phyloP scores from a whole-genome alignment of 2,797 vertebrate genomes.

The Gadopsis bispinosus region DNA sequence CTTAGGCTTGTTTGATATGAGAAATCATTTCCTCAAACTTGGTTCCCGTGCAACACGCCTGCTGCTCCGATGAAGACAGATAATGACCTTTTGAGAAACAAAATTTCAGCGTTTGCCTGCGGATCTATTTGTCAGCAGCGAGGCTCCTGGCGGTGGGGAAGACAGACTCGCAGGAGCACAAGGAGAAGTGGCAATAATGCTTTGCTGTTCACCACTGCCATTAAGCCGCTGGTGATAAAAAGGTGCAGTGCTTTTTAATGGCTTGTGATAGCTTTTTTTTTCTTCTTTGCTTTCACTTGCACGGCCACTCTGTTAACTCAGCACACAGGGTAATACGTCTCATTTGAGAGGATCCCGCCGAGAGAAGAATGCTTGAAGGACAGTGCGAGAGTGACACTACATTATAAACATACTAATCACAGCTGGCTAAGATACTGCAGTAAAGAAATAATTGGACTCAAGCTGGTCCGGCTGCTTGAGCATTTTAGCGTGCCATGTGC shows the following conservation, averaged over 20 bases:
- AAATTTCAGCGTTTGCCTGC: slow-evolving; percentile 64
- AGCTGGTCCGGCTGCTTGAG: slow-evolving; percentile 77
- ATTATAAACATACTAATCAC: slow-evolving; percentile 84
- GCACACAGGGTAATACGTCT: slow-evolving; percentile 75
- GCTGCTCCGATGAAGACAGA: slow-evolving; percentile 61
- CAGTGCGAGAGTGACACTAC: slow-evolving; percentile 77
- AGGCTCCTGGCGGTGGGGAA: slow-evolving; percentile 49
- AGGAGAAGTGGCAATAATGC: slow-evolving; percentile 69
- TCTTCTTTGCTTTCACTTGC: slow-evolving; percentile 50
- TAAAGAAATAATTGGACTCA: slow-evolving; percentile 83
- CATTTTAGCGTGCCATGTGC: slow-evolving; percentile 70
- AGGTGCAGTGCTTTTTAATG: slow-evolving; percentile 80
- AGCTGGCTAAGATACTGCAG: slow-evolving; percentile 78
- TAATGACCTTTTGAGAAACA: slow-evolving; percentile 76
- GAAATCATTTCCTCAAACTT: slow-evolving; percentile 38
- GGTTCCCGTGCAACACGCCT: slow-evolving; percentile 38
- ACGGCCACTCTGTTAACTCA: slow-evolving; percentile 78
- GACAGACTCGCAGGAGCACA: slow-evolving; percentile 48
- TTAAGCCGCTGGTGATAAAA: slow-evolving; percentile 78
- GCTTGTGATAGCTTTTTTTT: slow-evolving; percentile 54
- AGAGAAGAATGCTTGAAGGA: slow-evolving; percentile 79
- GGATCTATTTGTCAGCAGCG: slow-evolving; percentile 66
- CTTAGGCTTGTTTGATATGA: slow-evolving; percentile 10
- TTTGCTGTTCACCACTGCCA: slow-evolving; percentile 74
- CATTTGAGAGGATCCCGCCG: slow-evolving; percentile 77